Percentiles rank a stretch among this genome's conserved stretches.
Evolutionary conservation across 2,888 invertebrate genomes (phyloP).

Genomic region (Tanytarsus gracilentus): DNA sequence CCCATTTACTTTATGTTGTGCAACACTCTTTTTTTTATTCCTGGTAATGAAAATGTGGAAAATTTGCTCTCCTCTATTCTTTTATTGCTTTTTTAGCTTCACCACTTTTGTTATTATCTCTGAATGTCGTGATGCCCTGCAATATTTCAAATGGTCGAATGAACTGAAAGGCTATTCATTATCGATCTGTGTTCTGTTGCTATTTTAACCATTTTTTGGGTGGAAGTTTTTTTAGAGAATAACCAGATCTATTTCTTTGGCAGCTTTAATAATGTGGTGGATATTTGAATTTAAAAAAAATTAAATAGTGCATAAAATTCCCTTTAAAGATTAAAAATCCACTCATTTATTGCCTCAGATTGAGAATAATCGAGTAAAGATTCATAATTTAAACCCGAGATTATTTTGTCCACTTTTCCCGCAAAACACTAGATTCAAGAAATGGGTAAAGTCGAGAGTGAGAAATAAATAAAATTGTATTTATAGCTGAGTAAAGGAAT

Average conservation of each 20-base stretch:
- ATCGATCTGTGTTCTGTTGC: conserved; percentile 1
- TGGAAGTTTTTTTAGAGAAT: no score
- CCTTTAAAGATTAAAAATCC: no score
- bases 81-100: not conserved
- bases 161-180: not conserved
- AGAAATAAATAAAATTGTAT: conserved; percentile 9
- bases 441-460: no score
- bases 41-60: conserved; percentile 18
- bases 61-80: conserved; percentile 1
- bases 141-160: conserved; percentile 14
- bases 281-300: no score
- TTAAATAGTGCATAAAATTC: no score
- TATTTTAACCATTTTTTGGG: not conserved
- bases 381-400: no score
- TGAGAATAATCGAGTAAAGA: no score
- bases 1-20: not conserved
- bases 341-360: no score
- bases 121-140: conserved; percentile 17
- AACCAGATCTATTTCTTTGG: no score
- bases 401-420: no score
- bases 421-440: no score
- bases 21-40: not conserved
- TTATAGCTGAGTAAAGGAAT: conserved; percentile 8
- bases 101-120: not conserved
- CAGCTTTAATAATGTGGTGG: no score